Evolutionary conservation across 2,888 invertebrate genomes (phyloP).

Genomic region (Lasioglossum marginatum): DNA sequence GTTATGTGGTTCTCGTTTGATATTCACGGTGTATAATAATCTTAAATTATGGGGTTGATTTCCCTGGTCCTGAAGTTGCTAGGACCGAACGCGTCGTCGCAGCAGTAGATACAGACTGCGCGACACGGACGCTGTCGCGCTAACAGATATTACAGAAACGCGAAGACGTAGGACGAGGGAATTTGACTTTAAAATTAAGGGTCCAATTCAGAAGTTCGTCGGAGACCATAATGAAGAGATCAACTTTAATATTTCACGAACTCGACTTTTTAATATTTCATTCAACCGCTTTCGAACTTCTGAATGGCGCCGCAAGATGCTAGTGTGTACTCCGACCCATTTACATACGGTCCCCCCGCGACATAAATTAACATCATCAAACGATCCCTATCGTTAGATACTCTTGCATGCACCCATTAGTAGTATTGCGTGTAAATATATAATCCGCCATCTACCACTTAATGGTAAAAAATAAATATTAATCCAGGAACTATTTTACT

Average conservation of each 20-base stretch:
- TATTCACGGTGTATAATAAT: not conserved
- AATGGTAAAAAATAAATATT: too few species aligned
- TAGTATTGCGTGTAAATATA: too few species aligned
- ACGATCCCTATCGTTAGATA: not conserved
- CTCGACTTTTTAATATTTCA: constrained; percentile 32
- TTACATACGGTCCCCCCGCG: not conserved
- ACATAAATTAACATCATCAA: not conserved
- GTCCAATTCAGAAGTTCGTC: constrained; percentile 5
- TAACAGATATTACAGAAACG: constrained; percentile 6
- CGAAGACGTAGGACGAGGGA: not conserved
- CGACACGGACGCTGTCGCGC: not conserved
- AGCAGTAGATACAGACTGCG: not conserved
- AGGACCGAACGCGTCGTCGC: not conserved
- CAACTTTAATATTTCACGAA: constrained; percentile 16
- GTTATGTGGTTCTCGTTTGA: not conserved
- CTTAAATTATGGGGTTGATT: not conserved
- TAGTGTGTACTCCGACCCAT: not conserved
- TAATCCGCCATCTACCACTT: too few species aligned
- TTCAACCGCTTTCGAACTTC: constrained; percentile 13
- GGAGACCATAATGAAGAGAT: not conserved
- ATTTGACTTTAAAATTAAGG: constrained; percentile 7
- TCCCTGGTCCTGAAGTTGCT: not conserved
- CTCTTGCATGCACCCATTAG: not conserved
- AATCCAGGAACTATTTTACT: too few species aligned
- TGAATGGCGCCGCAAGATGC: not conserved